Evolutionary conservation across 2,888 invertebrate species (phyloP), one percentile per base, ranked within the genome.

Genomic region (Diaperis boleti): DNA sequence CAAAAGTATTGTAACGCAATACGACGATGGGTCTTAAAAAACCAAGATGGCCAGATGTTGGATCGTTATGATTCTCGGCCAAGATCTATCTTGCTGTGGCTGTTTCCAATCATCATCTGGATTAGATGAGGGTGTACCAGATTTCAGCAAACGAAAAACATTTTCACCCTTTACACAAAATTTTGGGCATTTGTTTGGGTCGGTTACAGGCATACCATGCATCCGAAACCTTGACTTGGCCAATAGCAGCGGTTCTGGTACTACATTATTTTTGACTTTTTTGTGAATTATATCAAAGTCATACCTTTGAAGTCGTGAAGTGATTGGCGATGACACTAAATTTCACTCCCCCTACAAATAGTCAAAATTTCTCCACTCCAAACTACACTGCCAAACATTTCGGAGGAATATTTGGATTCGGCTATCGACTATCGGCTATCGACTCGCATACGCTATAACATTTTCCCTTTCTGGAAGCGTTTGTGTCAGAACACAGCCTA

Each of bases 1-100:
- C 50, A 50, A 35, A 11, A 50, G 17, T 50, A 50, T 7, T n/a
- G 15, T 10, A 10, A 4, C 3, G 2, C 1, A 10, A 50, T 8
- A 3, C 31, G 15, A 13, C n/a, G 3, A 3, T 33, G 10, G 1
- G 47, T 31, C 13, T 29, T 47, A 14, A 13, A 29, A 13, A 26
- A 13, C 50, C 33, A 1, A 50, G 13, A 50, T 50, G 50, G 3
- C 33, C 50, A n/a, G 33, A 6, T 3, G 15, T n/a, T 7, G 33
- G 50, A 3, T 14, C 5, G 17, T 50, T 35, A 50, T 50, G 35
- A 33, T 13, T 4, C 6, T 33, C 50, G 4, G 3, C 6, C 8
- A 50, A n/a, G 10, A 50, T 5, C 22, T 22, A 22, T 22, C 4
- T 5, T 22, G n/a, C n/a, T n/a, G n/a, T n/a, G n/a, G n/a, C n/a